These are phyloP conservation scores for Thalpophila matura DNA, from an alignment of 2,888 invertebrate species.

Conservation along the genomic window DNA sequence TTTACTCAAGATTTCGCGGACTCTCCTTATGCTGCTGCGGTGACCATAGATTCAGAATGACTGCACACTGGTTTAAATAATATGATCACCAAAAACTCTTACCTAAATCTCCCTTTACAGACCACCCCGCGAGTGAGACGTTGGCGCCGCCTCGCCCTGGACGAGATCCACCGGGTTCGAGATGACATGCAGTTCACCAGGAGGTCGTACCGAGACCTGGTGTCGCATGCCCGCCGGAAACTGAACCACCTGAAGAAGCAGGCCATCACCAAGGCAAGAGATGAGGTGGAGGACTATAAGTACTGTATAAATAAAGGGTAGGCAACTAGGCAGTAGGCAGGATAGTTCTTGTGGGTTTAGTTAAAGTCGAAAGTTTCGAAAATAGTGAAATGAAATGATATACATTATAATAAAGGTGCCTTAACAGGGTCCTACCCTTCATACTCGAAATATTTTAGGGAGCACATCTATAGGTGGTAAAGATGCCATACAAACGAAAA, in stretches of 20 bases:
- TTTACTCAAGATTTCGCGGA: no score
- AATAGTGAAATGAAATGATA: not conserved
- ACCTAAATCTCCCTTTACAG: slow-evolving; percentile 62
- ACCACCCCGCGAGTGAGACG: slow-evolving; percentile 74
- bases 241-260: slow-evolving; percentile 76
- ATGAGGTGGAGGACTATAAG: slow-evolving; percentile 67
- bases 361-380: slow-evolving; percentile 4
- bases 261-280: slow-evolving; percentile 63
- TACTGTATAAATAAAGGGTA: slow-evolving; percentile 63
- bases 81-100: not conserved
- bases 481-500: no score
- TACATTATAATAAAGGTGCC: no score
- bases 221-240: slow-evolving; percentile 77
- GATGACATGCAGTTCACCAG: slow-evolving; percentile 82
- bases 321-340: no score
- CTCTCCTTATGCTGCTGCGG: no score
- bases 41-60: no score
- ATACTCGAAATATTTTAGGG: no score
- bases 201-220: slow-evolving; percentile 78
- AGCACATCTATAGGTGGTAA: no score
- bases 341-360: slow-evolving; percentile 18
- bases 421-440: no score
- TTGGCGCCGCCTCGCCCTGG: slow-evolving; percentile 80
- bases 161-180: slow-evolving; percentile 80
- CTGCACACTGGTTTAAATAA: no score